Conservation (phyloP, 2,888 invertebrate species). For the Melinaea marsaeus region DNA sequence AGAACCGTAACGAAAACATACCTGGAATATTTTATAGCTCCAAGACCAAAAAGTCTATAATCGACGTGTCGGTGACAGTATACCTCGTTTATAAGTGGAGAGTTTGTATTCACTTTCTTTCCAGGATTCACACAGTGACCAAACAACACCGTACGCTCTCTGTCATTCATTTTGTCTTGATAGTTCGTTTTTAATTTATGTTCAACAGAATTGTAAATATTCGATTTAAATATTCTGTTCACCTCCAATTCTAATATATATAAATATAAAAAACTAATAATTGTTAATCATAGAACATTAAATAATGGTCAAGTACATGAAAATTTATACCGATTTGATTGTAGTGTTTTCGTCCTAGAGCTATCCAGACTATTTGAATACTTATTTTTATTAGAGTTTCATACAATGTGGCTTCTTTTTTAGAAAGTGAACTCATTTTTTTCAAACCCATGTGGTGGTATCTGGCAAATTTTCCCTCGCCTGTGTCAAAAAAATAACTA, state of each 20-base stretch:
- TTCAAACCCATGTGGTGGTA: slow-evolving; percentile 73
- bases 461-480: slow-evolving; percentile 51
- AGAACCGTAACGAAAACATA: slow-evolving; percentile 20
- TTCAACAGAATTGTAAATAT: slow-evolving; percentile 68
- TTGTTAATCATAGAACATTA: background rate
- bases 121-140: slow-evolving; percentile 60
- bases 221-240: slow-evolving; percentile 73
- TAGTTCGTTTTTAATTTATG: slow-evolving; percentile 43
- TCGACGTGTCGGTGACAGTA: slow-evolving; percentile 61
- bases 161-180: slow-evolving; percentile 28
- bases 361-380: slow-evolving; percentile 77
- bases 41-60: slow-evolving; percentile 70
- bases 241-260: slow-evolving; percentile 70
- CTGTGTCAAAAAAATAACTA: slow-evolving; percentile 31
- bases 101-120: slow-evolving; percentile 64
- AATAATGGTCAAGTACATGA: slow-evolving; percentile 1
- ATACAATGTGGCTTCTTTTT: slow-evolving; percentile 71
- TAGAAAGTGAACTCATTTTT: slow-evolving; percentile 66
- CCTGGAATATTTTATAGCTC: slow-evolving; percentile 47
- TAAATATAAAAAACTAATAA: background rate
- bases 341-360: slow-evolving; percentile 71
- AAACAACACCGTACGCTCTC: slow-evolving; percentile 45
- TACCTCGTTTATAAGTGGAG: slow-evolving; percentile 71
- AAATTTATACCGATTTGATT: slow-evolving; percentile 67
- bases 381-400: slow-evolving; percentile 71